phyloP scores from a whole-genome alignment of 2,797 vertebrate species.

The Allobates femoralis region DNA sequence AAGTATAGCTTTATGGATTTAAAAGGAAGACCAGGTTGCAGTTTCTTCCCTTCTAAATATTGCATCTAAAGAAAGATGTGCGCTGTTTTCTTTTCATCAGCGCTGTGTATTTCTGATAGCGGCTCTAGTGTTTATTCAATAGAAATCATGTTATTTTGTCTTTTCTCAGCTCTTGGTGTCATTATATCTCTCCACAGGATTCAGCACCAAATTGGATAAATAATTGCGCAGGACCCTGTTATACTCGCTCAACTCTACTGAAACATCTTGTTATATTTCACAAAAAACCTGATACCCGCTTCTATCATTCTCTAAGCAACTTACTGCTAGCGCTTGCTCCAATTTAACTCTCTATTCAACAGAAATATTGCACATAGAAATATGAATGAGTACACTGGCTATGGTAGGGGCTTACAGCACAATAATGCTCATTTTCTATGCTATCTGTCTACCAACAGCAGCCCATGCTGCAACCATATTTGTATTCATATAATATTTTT shows the following conservation, averaged over 20 bases:
- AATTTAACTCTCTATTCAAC: slow-evolving; percentile 41
- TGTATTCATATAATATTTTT: neutral
- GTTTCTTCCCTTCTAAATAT: slow-evolving; percentile 25
- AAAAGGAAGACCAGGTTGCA: neutral
- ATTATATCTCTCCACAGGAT: slow-evolving; percentile 61
- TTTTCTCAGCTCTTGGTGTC: slow-evolving; percentile 53
- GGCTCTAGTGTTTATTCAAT: slow-evolving; percentile 60
- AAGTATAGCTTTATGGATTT: slow-evolving; percentile 19
- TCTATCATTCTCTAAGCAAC: slow-evolving; percentile 29
- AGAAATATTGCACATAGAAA: slow-evolving; percentile 1
- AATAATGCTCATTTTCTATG: neutral
- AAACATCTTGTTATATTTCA: slow-evolving; percentile 48
- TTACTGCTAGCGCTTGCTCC: slow-evolving; percentile 4
- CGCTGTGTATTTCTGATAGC: slow-evolving; percentile 51
- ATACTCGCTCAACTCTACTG: slow-evolving; percentile 34
- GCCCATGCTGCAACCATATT: neutral
- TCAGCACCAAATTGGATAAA: slow-evolving; percentile 62
- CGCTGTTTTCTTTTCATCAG: slow-evolving; percentile 53
- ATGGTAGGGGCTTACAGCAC: neutral
- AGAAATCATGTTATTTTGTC: slow-evolving; percentile 62
- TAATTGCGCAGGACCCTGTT: slow-evolving; percentile 57
- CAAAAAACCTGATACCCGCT: slow-evolving; percentile 26
- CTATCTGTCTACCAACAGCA: neutral
- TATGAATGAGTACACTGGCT: neutral
- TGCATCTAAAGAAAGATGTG: slow-evolving; percentile 40